These are phyloP conservation scores for Silurus aristotelis DNA, from an alignment of 2,797 vertebrate species.

Conservation along the genomic window DNA sequence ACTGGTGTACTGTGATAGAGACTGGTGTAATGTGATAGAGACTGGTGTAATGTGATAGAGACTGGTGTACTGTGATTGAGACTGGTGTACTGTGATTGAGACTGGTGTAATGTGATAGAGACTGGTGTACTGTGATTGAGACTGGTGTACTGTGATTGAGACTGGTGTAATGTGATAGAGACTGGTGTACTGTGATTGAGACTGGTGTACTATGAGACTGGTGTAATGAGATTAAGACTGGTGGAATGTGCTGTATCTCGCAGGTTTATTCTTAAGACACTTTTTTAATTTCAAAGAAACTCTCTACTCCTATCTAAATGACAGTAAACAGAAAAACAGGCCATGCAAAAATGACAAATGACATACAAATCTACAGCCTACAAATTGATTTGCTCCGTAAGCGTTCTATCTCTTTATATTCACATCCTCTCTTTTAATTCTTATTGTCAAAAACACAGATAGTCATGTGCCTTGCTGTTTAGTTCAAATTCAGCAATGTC, in stretches of 20 bases:
- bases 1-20: too few relatives aligned
- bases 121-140: too few relatives aligned
- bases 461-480: not conserved
- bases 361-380: not conserved
- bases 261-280: not conserved
- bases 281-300: not conserved
- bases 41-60: too few relatives aligned
- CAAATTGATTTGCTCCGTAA: not conserved
- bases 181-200: too few relatives aligned
- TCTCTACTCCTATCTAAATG: not conserved
- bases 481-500: not conserved
- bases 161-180: too few relatives aligned
- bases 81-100: too few relatives aligned
- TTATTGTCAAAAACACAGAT: not conserved
- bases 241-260: not conserved
- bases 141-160: too few relatives aligned
- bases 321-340: not conserved
- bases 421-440: not conserved
- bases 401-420: not conserved
- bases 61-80: too few relatives aligned
- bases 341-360: not conserved
- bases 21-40: too few relatives aligned
- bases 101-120: too few relatives aligned
- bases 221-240: not conserved
- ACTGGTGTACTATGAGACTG: not conserved